A percentile compares a stretch with the other conserved stretches of the same genome.
Conservation (phyloP, 2,113 vertebrate species). For the Pungitius pungitius region DNA sequence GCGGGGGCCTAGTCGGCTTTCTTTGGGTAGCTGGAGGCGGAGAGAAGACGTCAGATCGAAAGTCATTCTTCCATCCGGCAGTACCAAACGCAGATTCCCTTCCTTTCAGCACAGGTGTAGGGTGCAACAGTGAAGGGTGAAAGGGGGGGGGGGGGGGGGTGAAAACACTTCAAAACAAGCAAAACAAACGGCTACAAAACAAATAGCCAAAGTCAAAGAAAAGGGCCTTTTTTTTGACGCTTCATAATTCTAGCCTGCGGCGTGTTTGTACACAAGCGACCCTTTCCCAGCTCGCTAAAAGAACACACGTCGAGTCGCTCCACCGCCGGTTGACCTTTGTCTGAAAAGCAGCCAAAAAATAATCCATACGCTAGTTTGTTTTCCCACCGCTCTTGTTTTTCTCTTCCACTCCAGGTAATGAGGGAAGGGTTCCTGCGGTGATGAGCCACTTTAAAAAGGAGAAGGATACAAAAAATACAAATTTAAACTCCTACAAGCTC, state of each 20-base stretch:
- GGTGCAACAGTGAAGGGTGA: neutral
- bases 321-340: constrained; percentile 54
- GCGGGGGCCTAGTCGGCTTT: neutral
- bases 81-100: neutral
- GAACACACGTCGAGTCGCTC: constrained; percentile 15
- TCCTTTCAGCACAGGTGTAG: neutral
- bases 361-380: constrained; percentile 34
- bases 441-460: constrained; percentile 55
- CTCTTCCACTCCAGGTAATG: constrained; percentile 59
- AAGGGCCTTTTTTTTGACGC: constrained; percentile 8
- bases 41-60: neutral
- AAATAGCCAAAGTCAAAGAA: neutral
- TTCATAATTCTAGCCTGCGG: constrained; percentile 17
- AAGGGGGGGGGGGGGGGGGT: neutral
- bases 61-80: neutral
- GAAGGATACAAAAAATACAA: too few relatives aligned
- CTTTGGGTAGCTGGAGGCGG: neutral
- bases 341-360: constrained; percentile 48
- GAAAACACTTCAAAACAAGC: neutral
- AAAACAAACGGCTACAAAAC: constrained; percentile 15
- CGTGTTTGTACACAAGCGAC: constrained; percentile 10
- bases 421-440: constrained; percentile 50
- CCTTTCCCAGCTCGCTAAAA: constrained; percentile 23
- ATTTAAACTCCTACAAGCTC: constrained; percentile 47
- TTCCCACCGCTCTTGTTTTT: constrained; percentile 41